Conservation (phyloP, 2,113 vertebrate species). For the Perognathus longimembris region DNA sequence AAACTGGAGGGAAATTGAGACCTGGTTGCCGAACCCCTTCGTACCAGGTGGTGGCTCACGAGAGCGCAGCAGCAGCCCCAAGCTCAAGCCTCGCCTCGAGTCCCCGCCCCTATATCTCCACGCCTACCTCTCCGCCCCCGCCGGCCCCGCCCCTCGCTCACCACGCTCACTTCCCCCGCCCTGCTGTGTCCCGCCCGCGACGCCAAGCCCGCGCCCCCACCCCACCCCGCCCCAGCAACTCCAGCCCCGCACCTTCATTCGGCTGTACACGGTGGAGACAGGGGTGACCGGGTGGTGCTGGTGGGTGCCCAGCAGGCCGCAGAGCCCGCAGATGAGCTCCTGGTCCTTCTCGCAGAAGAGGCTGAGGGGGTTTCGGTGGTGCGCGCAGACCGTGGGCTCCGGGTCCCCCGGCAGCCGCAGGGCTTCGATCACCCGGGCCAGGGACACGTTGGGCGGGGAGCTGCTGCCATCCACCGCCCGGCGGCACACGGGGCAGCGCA, state of each 20-base stretch:
- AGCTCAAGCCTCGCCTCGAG: too few species aligned
- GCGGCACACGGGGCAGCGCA: slow-evolving; percentile 89
- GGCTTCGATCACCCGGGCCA: slow-evolving; percentile 87
- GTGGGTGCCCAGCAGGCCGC: slow-evolving; percentile 90
- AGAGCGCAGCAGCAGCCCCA: not conserved
- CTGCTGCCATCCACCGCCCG: slow-evolving; percentile 85
- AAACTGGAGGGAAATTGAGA: not conserved
- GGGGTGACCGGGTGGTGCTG: slow-evolving; percentile 89
- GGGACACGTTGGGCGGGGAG: slow-evolving; percentile 86
- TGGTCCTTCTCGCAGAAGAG: slow-evolving; percentile 92
- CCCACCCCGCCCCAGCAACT: too few species aligned
- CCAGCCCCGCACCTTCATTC: slow-evolving; percentile 89
- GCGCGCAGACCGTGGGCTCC: slow-evolving; percentile 83
- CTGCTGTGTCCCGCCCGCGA: not conserved
- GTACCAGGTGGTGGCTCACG: not conserved
- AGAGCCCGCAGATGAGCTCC: slow-evolving; percentile 91
- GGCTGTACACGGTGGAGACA: slow-evolving; percentile 87
- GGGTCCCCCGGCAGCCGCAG: slow-evolving; percentile 79
- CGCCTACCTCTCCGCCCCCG: too few species aligned
- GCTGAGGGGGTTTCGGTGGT: slow-evolving; percentile 90
- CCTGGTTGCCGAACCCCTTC: not conserved
- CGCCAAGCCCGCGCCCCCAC: too few species aligned
- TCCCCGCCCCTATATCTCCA: too few species aligned
- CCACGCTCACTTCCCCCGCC: not conserved
- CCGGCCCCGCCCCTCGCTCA: accelerated